Conservation (phyloP, 2,888 invertebrate species). For the Malachius bipustulatus region DNA sequence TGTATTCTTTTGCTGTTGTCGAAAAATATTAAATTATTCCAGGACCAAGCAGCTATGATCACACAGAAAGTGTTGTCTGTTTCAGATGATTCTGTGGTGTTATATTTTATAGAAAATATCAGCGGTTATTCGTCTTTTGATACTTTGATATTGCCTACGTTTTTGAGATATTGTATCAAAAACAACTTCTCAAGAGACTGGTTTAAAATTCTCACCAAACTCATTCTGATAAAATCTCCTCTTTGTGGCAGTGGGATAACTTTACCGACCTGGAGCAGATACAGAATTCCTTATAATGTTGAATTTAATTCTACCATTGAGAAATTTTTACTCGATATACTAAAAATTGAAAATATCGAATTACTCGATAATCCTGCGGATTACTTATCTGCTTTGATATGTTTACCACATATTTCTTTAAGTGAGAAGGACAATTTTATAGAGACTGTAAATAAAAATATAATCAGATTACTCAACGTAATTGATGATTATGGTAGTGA, state of each 20-base stretch:
- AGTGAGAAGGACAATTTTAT: slow-evolving; percentile 10
- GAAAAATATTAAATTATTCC: slow-evolving; percentile 50
- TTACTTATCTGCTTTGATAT: slow-evolving; percentile 41
- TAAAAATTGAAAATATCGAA: slow-evolving; percentile 32
- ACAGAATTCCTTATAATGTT: no score
- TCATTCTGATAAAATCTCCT: slow-evolving; percentile 56
- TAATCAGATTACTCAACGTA: slow-evolving; percentile 20
- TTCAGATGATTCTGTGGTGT: slow-evolving; percentile 44
- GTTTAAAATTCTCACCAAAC: slow-evolving; percentile 50
- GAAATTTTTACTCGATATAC: slow-evolving; percentile 33
- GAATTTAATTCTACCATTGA: slow-evolving; percentile 34
- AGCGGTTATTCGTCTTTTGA: slow-evolving; percentile 58
- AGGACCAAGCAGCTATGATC: slow-evolving; percentile 61
- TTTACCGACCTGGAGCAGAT: slow-evolving; percentile 52
- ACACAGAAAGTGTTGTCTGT: slow-evolving; percentile 50
- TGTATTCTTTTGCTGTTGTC: slow-evolving; percentile 49
- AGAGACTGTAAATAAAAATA: slow-evolving; percentile 25
- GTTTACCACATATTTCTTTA: slow-evolving; percentile 43
- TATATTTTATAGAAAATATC: slow-evolving; percentile 55
- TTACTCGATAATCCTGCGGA: slow-evolving; percentile 36
- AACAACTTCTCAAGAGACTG: slow-evolving; percentile 42
- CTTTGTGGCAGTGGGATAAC: slow-evolving; percentile 47
- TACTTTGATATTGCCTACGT: slow-evolving; percentile 55
- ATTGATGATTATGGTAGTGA: slow-evolving; percentile 23
- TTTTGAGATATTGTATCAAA: slow-evolving; percentile 47